Evolutionary conservation across 2,797 vertebrate genomes (phyloP).

Genomic region (Gorsachius magnificus): DNA sequence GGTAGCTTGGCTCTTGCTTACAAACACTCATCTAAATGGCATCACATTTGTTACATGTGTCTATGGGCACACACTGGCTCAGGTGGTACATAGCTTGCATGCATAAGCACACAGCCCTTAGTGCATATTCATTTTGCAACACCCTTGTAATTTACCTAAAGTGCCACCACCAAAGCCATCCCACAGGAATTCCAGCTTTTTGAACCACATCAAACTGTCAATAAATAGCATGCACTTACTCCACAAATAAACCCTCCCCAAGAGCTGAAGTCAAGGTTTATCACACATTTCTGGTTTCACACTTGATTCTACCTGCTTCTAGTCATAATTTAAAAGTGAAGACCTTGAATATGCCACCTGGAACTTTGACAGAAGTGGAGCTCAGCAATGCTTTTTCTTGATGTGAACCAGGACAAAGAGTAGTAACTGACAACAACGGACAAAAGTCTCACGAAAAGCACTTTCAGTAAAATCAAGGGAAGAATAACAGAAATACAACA

Average conservation of each 20-base stretch:
- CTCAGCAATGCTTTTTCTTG: not conserved
- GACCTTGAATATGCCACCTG: not conserved
- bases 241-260: not conserved
- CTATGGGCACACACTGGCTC: not conserved
- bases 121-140: not conserved
- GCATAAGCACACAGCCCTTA: not conserved
- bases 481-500: not conserved
- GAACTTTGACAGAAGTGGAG: not conserved
- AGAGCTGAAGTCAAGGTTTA: not conserved
- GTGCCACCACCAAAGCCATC: not conserved
- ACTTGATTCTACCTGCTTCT: not conserved
- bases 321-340: not conserved
- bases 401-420: not conserved
- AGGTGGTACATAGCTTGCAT: fast-evolving
- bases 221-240: not conserved
- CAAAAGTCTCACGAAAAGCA: not conserved
- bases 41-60: not conserved
- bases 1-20: not conserved
- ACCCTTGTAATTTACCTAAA: not conserved
- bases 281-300: not conserved
- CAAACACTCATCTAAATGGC: not conserved
- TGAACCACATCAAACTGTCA: not conserved
- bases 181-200: not conserved
- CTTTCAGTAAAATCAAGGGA: not conserved
- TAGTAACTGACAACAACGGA: not conserved